Evolutionary conservation across 2,888 invertebrate genomes (phyloP).

Genomic region (Aspidiotus rigidus): DNA sequence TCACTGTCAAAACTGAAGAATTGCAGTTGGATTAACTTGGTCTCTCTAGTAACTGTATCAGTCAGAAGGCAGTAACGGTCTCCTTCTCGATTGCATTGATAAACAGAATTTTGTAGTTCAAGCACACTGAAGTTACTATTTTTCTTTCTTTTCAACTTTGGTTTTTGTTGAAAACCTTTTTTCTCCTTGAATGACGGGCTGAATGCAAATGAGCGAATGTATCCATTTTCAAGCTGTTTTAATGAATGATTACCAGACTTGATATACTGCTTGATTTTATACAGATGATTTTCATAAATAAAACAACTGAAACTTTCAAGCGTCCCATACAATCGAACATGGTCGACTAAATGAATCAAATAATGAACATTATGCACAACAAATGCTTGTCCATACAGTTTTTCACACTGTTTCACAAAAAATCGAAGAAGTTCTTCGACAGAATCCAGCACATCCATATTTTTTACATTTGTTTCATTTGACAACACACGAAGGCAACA

Average conservation of each 20-base stretch:
- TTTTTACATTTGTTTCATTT: too few species aligned
- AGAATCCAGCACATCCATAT: background rate
- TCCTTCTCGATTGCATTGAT: too few species aligned
- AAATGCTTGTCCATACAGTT: background rate
- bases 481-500: background rate
- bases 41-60: too few species aligned
- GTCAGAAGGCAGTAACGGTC: too few species aligned
- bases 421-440: background rate
- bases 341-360: background rate
- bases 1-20: too few species aligned
- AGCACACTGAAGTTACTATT: too few species aligned
- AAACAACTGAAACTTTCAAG: background rate
- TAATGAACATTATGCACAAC: background rate
- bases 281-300: background rate
- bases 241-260: background rate
- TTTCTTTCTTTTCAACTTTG: background rate
- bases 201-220: background rate
- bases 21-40: too few species aligned
- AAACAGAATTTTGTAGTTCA: too few species aligned
- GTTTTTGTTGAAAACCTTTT: too few species aligned
- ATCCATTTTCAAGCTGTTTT: background rate
- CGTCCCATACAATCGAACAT: background rate
- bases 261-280: background rate
- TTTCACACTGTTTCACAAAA: background rate
- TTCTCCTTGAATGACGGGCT: background rate